Evolutionary conservation across 2,888 invertebrate genomes (phyloP).

Genomic region (Lasioglossum morio): DNA sequence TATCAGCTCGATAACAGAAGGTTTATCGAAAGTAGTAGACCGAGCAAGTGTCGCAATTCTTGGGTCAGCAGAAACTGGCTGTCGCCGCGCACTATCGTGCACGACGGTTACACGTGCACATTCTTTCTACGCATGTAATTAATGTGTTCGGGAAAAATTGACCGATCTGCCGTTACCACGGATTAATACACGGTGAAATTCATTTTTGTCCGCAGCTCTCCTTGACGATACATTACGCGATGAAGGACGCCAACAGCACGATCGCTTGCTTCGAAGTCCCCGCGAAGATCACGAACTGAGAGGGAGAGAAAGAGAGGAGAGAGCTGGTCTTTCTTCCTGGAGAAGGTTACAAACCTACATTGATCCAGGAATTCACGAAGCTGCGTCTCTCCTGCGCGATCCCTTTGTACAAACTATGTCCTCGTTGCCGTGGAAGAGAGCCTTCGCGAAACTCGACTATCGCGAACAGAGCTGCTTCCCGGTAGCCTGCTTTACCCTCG

Average conservation of each 20-base stretch:
- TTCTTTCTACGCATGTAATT: background rate
- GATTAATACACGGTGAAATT: background rate
- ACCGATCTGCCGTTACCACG: background rate
- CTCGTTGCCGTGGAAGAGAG: background rate
- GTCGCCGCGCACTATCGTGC: background rate
- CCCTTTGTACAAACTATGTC: background rate
- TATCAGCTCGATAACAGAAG: constrained; percentile 6
- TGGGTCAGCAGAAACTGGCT: background rate
- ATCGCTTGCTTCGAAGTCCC: constrained; percentile 89
- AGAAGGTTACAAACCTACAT: background rate
- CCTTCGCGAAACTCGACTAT: background rate
- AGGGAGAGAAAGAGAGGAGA: background rate
- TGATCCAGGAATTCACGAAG: background rate
- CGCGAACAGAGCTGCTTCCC: background rate
- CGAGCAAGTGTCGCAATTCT: background rate
- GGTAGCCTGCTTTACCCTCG: constrained; percentile 5
- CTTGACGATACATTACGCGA: constrained; percentile 88
- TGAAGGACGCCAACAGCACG: constrained; percentile 84
- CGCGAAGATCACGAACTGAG: constrained; percentile 85
- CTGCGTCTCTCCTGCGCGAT: background rate
- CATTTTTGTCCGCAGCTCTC: constrained; percentile 85
- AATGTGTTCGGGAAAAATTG: background rate
- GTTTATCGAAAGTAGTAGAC: constrained; percentile 16
- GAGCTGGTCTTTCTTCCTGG: background rate
- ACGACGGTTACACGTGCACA: background rate